phyloP scores from a whole-genome alignment of 2,888 invertebrate genomes.

The Calameuta idolon region DNA sequence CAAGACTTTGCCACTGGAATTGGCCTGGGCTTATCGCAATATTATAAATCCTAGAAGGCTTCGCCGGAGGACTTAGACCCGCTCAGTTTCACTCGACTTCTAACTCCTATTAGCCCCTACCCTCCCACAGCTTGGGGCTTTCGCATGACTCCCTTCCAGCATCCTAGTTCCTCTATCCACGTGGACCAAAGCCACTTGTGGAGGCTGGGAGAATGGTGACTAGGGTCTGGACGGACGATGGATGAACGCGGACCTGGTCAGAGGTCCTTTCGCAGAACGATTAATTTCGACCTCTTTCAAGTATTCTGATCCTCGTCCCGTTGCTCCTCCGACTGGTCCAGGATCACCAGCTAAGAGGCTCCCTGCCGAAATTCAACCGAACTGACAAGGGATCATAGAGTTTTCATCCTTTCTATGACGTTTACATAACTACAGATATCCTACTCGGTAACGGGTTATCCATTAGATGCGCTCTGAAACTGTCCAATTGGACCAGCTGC shows the following conservation, averaged over 20 bases:
- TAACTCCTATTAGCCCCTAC: neutral
- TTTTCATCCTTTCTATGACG: too few species aligned
- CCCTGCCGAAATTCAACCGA: neutral
- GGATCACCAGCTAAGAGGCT: neutral
- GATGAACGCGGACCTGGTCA: neutral
- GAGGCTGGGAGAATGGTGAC: neutral
- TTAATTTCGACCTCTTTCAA: neutral
- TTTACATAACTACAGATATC: too few species aligned
- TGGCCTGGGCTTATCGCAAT: neutral
- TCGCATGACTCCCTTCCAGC: neutral
- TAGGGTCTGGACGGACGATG: neutral
- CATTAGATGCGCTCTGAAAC: too few species aligned
- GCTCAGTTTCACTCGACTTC: neutral
- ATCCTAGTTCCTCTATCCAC: neutral
- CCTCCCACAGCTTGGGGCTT: neutral
- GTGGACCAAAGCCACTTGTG: neutral
- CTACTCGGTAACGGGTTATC: too few species aligned
- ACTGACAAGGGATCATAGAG: too few species aligned
- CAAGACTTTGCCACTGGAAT: neutral
- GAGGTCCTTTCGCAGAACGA: neutral
- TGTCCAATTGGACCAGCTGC: too few species aligned
- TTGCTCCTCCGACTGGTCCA: neutral
- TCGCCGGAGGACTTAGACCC: neutral
- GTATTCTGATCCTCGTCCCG: neutral
- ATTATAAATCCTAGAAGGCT: neutral